These are phyloP conservation scores for Gymnocephalus cernua DNA, from an alignment of 2,113 vertebrate genomes.

Conservation along the genomic window DNA sequence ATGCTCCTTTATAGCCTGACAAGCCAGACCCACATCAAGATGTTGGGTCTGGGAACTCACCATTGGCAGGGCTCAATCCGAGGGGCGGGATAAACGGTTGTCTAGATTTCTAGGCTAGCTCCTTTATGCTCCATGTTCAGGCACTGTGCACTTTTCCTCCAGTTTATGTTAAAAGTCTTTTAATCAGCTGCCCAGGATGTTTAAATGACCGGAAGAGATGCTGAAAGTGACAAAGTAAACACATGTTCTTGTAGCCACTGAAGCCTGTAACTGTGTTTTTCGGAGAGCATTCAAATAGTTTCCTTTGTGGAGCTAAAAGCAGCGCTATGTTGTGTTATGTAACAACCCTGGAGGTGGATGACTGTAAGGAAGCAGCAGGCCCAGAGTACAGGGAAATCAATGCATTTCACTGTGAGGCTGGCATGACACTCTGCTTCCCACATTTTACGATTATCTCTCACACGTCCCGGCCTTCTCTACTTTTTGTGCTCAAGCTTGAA, in stretches of 20 bases:
- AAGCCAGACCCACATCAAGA: too few relatives aligned
- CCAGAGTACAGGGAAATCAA: slow-evolving; percentile 31
- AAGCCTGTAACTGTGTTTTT: slow-evolving; percentile 55
- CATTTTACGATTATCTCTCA: slow-evolving; percentile 32
- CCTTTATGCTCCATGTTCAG: not conserved
- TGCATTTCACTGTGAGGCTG: slow-evolving; percentile 40
- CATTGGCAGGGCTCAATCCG: too few relatives aligned
- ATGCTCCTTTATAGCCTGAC: too few relatives aligned
- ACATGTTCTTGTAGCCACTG: slow-evolving; percentile 36
- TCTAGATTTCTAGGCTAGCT: too few relatives aligned
- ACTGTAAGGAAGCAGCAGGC: slow-evolving; percentile 47
- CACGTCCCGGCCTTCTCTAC: not conserved
- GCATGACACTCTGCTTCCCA: slow-evolving; percentile 53
- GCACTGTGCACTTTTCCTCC: not conserved
- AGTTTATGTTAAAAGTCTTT: slow-evolving; percentile 25
- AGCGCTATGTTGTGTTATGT: slow-evolving; percentile 52
- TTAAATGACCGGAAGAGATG: slow-evolving; percentile 27
- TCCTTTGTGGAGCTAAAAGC: slow-evolving; percentile 71
- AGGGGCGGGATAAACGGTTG: too few relatives aligned
- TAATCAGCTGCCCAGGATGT: slow-evolving; percentile 34
- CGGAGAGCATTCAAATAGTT: slow-evolving; percentile 37
- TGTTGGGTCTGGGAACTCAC: too few relatives aligned
- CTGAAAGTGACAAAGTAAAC: slow-evolving; percentile 37
- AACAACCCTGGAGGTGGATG: slow-evolving; percentile 73
- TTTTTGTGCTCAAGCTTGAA: not conserved